Base-by-base conservation (phyloP, 2,888 invertebrate genomes). In the Phortica okadai region DNA sequence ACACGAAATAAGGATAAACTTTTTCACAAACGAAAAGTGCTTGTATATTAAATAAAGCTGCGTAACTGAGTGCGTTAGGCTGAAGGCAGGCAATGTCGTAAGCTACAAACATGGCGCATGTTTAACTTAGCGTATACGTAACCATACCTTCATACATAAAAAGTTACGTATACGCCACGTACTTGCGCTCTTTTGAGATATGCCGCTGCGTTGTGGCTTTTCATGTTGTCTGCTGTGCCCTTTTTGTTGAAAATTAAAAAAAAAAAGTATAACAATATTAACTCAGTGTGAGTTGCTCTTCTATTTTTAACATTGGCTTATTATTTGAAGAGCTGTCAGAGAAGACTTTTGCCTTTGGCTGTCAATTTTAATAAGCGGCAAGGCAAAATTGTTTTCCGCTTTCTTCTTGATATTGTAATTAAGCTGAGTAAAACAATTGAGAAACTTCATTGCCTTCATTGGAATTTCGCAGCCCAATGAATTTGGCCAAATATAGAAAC, bases 41-140 rank as follows among this genome's bases (percentile, higher is more conserved):
- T 42, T 41, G n/a, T 42, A 41, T 66, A 66, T 66, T n/a, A 66
- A 59, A 66, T 66, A 41, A 66, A 44, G 45, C 67, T 67, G n/a
- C 10, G 58, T n/a, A 7, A 21, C 6, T 21, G 21, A 59, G 25
- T 62, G 59, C 16, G 59, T 56, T 42, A 5, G 69, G 14, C 44
- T 2, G 33, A 33, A 33, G 8, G 64, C n/a, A 66, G 56, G 56
- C 56, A 56, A 56, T 42, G 6, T 66, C 45, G 45, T 69, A 45
- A 69, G 45, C 44, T 7, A 11, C 69, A 69, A 69, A 45, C 45
- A 45, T 69, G 50, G 5, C 25, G 69, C 50, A 45, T 69, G 69
- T 69, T 45, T 69, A 69, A 45, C 69, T 69, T 45, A 8, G 50
- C 21, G 45, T 69, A 50, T 69, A 45, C 45, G 44, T 21, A 69